Base-by-base conservation (phyloP, 2,888 invertebrate genomes). In the Plemyria rubiginata region DNA sequence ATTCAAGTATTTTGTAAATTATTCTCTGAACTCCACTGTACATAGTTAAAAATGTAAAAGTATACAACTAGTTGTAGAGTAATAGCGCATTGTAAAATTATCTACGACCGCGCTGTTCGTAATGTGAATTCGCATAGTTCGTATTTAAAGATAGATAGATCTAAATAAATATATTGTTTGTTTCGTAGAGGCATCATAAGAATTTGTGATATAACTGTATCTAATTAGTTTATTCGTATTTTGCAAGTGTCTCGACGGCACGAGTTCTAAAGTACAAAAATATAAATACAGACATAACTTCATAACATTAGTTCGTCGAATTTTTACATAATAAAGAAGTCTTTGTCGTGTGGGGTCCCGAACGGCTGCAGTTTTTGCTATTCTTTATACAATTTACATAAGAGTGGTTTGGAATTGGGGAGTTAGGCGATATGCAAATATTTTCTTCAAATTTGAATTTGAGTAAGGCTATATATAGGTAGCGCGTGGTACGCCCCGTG, bases 401-500 rank as follows among this genome's bases (percentile, higher is more conserved):
- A 86, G 83, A 91, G 84, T 84, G 81, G 81, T 77, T 76, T 76
- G 71, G 78, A 81, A 85, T 90, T 88, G 84, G 89, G 89, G 89
- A 84, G 88, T 89, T 88, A 88, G 87, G 86, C 87, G 92, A 92
- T 92, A 92, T 92, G 92, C 91, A 92, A 92, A 92, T 92, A 91
- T 91, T 90, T 90, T 81, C 82, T 87, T 85, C 75, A 85, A 86
- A 86, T 87, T 87, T 81, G 77, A 88, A 88, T 86, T 77, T 74
- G 67, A 72, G 73, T 75, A 73, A 62, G 59, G 71, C 77, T 75
- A 79, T 71, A 11, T 16, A 75, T 22, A 22, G 22, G 78, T 77
- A 81, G 82, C 78, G 83, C 82, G 76, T 68, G 67, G 73, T 73
- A 62, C 70, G 76, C 74, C 71, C 61, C 55, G 64, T 62, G 74